A percentile compares a stretch with the other conserved stretches of the same genome.
phyloP scores from a whole-genome alignment of 1,140 invertebrate genomes.

The Ptiloglossa arizonensis region DNA sequence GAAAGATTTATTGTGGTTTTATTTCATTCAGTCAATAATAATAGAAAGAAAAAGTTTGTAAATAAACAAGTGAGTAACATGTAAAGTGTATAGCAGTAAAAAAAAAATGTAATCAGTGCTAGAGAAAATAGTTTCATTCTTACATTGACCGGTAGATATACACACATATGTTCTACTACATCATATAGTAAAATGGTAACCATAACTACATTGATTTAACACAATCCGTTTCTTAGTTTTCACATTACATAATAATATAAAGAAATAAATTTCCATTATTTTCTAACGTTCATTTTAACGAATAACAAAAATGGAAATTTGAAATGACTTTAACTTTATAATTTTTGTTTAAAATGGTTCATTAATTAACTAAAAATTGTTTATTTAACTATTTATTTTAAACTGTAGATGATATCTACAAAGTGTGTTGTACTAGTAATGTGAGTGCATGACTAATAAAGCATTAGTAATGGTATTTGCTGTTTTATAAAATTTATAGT shows the following conservation, averaged over 20 bases:
- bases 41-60: no score
- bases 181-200: conserved; percentile 66
- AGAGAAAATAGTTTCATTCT: conserved; percentile 1
- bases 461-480: conserved; percentile 19
- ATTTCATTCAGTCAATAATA: conserved; percentile 11
- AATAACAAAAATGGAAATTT: conserved; percentile 12
- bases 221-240: conserved; percentile 56
- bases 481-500: neutral
- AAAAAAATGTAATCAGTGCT: neutral
- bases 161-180: conserved; percentile 27
- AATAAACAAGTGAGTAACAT: no score
- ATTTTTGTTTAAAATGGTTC: conserved; percentile 33
- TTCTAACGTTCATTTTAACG: conserved; percentile 15
- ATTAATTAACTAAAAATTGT: conserved; percentile 36
- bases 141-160: conserved; percentile 56
- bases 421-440: conserved; percentile 25
- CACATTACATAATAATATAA: conserved; percentile 38
- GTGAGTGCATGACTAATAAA: conserved; percentile 54
- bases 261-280: conserved; percentile 36
- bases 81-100: neutral
- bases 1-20: conserved; percentile 10
- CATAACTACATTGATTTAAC: conserved; percentile 80
- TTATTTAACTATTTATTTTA: conserved; percentile 34
- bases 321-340: conserved; percentile 12
- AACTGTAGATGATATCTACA: conserved; percentile 36